phyloP scores from a whole-genome alignment of 2,797 vertebrate genomes.

The Gymnoscopelus braueri region DNA sequence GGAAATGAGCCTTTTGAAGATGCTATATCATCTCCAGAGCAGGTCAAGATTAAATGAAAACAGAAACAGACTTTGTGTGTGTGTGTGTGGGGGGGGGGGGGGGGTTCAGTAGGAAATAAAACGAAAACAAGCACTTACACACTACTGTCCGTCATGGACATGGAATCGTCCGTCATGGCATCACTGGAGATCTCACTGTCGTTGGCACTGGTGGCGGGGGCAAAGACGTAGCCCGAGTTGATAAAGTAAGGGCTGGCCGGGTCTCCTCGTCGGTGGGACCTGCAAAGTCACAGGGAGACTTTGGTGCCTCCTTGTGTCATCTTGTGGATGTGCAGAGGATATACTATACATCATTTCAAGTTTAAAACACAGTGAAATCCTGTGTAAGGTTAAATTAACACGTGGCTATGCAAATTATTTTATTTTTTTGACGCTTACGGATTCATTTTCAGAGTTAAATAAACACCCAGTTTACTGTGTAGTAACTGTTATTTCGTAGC shows the following conservation, averaged over 20 bases:
- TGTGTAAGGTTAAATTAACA: too few species aligned
- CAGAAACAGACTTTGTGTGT: not conserved
- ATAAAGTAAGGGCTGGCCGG: slow-evolving; percentile 90
- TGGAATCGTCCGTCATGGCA: slow-evolving; percentile 92
- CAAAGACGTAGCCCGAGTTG: slow-evolving; percentile 91
- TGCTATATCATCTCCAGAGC: slow-evolving; percentile 21
- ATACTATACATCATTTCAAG: too few species aligned
- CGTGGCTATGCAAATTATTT: too few species aligned
- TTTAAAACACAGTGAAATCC: too few species aligned
- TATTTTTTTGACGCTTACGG: too few species aligned
- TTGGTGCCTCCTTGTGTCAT: not conserved
- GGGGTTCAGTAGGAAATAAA: not conserved
- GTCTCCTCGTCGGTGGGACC: slow-evolving; percentile 88
- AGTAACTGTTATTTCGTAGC: not conserved
- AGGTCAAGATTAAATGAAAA: slow-evolving; percentile 2
- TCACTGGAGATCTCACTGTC: slow-evolving; percentile 97
- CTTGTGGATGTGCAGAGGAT: too few species aligned
- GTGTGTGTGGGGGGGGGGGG: too few species aligned
- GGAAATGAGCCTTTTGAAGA: slow-evolving; percentile 36
- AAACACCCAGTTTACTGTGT: slow-evolving; percentile 2
- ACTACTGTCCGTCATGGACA: slow-evolving; percentile 97
- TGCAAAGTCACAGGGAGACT: slow-evolving; percentile 52
- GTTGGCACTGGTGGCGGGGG: slow-evolving; percentile 93
- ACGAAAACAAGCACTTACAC: slow-evolving; percentile 85
- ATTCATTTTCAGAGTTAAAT: too few species aligned